Base-by-base conservation (phyloP, 2,888 invertebrate species). In the Leptinotarsa rubiginosa region DNA sequence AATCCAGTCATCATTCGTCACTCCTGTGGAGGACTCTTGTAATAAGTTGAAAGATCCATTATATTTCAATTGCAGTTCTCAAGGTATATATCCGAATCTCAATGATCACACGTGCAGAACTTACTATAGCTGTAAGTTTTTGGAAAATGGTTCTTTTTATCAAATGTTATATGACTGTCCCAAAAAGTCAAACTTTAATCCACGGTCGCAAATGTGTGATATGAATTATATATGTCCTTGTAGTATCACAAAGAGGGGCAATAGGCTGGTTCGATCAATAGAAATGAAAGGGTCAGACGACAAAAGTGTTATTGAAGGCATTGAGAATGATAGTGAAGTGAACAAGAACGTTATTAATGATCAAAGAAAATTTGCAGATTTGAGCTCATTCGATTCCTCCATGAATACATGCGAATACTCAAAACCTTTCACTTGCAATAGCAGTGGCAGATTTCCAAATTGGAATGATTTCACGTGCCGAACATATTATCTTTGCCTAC, bases 61-160 rank as follows among this genome's bases (percentile, higher is more conserved):
- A 5, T 5, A 31, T 31, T 7, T 31, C 31, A 31, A 31, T 31
- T 31, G 31, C 31, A 31, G 31, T 31, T 31, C 31, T 31, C 86
- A 85, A 0, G 90, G 90, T 1, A 85, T 89, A 78, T 89, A 86
- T 59, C 85, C 88, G 0, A 85, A 90, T 78, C 78, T 85, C 1
- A 74, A 85, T 1, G 89, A 90, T 69, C 82, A 16, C 22, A 78
- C 68, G n/a, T 84, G 84, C 74, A 73, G 74, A 62, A 79, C 75
- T 18, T 84, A 83, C 66, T 83, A 78, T 66, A 65, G 80, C n/a
- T 84, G 84, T 65, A 76, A 73, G 12, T 70, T 75, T 25, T 47
- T 79, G n/a, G 70, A 75, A 13, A 81, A 80, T 74, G 80, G 80
- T 47, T 16, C 16, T 5, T 75, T 75, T 74, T 0, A 72, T 73